Conservation (phyloP, 2,113 vertebrate species). For the sheep (Ovis aries) region ARS-UI_Ramb_v3.0 NC_056070.1:14324501-14325000, state of each 20-base stretch:
- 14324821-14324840: slow-evolving; percentile 74
- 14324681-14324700: slow-evolving; percentile 75
- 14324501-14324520: slow-evolving; percentile 78
- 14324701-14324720: slow-evolving; percentile 67
- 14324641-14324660: slow-evolving; percentile 59
- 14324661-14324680: slow-evolving; percentile 46
- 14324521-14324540: slow-evolving; percentile 77
- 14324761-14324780: slow-evolving; percentile 75
- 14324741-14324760: slow-evolving; percentile 58
- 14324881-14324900: slow-evolving; percentile 76
- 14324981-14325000: slow-evolving; percentile 72
- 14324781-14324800: slow-evolving; percentile 65
- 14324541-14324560: slow-evolving; percentile 63
- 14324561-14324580: slow-evolving; percentile 74
- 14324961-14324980: slow-evolving; percentile 63
- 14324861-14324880: slow-evolving; percentile 71
- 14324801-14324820: slow-evolving; percentile 65
- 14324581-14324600: slow-evolving; percentile 70
- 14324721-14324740: slow-evolving; percentile 60
- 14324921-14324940: slow-evolving; percentile 70
- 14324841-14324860: slow-evolving; percentile 70
- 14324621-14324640: slow-evolving; percentile 23
- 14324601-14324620: slow-evolving; percentile 64
- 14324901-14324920: slow-evolving; percentile 71
- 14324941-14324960: slow-evolving; percentile 61